Evolutionary conservation across 53 echinoderm and acorn worm species (phyloP).

Genomic region (Pentamera pediparva): DNA sequence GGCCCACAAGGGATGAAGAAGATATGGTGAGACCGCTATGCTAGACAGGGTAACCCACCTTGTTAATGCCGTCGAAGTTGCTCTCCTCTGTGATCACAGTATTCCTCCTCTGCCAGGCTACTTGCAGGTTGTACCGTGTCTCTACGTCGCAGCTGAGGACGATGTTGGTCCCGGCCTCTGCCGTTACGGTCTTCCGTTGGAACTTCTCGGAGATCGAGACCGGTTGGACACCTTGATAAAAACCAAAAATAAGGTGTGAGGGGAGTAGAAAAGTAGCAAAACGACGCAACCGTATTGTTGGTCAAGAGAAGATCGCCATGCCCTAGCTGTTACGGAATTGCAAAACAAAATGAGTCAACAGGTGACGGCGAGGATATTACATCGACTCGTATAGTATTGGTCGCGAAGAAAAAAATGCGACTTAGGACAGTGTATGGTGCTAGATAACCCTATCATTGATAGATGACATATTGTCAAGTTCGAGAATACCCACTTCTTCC

Average conservation of each 20-base stretch:
- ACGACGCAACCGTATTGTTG: neutral
- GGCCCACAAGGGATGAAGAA: too few species aligned
- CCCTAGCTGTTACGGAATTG: neutral
- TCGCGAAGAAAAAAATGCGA: too few species aligned
- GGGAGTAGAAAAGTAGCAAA: neutral
- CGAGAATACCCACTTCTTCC: too few species aligned
- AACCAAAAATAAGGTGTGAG: neutral
- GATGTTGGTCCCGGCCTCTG: constrained; percentile 57
- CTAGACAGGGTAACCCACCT: constrained; percentile 7
- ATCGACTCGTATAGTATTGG: too few species aligned
- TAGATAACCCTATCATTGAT: too few species aligned
- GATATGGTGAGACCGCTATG: too few species aligned
- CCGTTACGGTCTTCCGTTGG: constrained; percentile 38
- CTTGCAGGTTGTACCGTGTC: constrained; percentile 47
- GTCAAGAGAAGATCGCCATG: too few species aligned
- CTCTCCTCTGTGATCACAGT: neutral
- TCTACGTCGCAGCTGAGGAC: constrained; percentile 71
- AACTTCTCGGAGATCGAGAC: constrained; percentile 61
- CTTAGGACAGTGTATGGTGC: too few species aligned
- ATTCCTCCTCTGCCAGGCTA: constrained; percentile 67
- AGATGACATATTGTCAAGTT: too few species aligned
- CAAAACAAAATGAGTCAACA: neutral
- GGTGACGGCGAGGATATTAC: too few species aligned
- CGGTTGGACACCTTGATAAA: constrained; percentile 57
- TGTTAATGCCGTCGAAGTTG: constrained; percentile 1